Percentiles rank a stretch among this genome's conserved stretches.
Evolutionary conservation across 2,888 invertebrate species (phyloP).

Genomic region (Eupithecia vulgata): DNA sequence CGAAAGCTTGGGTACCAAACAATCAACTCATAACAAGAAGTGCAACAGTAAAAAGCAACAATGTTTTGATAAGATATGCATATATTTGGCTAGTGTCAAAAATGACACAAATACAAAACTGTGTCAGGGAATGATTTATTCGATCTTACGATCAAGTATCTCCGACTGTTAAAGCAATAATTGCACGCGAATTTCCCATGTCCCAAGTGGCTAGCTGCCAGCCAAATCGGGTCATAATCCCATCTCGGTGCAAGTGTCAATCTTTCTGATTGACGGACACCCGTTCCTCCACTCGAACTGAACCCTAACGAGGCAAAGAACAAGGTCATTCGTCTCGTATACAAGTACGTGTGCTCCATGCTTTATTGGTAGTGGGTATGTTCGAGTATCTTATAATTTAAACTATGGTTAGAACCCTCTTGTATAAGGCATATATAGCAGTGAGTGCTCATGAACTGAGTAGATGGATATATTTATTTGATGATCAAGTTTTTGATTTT

Average conservation of each 20-base stretch:
- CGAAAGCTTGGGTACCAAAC: conserved; percentile 18
- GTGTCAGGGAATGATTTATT: neutral
- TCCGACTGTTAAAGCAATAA: neutral
- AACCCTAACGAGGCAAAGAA: conserved; percentile 49
- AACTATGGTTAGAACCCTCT: neutral
- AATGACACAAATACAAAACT: neutral
- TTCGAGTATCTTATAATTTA: neutral
- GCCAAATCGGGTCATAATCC: conserved; percentile 30
- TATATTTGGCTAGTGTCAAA: neutral
- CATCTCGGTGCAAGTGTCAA: conserved; percentile 34
- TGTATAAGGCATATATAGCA: neutral
- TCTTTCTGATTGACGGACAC: conserved; percentile 34
- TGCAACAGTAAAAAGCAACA: neutral
- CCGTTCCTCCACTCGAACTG: conserved; percentile 40
- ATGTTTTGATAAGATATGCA: neutral
- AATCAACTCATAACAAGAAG: neutral
- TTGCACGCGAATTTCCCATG: conserved; percentile 14
- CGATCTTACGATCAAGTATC: neutral
- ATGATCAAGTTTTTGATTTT: neutral
- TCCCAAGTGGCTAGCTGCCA: conserved; percentile 9
- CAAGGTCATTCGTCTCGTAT: conserved; percentile 46
- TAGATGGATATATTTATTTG: neutral
- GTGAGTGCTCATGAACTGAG: neutral
- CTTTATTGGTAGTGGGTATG: conserved; percentile 6
- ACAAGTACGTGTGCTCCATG: conserved; percentile 48